Evolutionary conservation across 2,113 vertebrate species (phyloP).

Genomic region (Delphinus delphis): DNA sequence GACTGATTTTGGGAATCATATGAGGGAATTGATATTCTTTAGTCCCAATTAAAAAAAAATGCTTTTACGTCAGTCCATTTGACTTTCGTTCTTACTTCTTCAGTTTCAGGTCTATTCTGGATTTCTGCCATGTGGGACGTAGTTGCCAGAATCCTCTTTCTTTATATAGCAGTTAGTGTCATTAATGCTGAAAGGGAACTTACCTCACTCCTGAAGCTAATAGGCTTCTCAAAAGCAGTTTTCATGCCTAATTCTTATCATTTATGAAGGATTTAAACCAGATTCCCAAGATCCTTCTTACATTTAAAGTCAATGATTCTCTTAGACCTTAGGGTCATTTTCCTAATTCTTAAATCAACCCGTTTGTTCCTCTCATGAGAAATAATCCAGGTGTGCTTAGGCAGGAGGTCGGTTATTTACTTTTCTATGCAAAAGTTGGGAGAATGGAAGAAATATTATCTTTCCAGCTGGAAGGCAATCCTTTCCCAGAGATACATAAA

Average conservation of each 20-base stretch:
- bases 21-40: slow-evolving; percentile 41
- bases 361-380: slow-evolving; percentile 42
- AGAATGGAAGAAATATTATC: slow-evolving; percentile 11
- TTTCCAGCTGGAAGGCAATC: slow-evolving; percentile 40
- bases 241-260: not conserved
- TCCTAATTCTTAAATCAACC: slow-evolving; percentile 40
- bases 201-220: not conserved
- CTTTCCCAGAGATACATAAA: slow-evolving; percentile 30
- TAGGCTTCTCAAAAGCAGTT: not conserved
- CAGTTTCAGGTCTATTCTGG: slow-evolving; percentile 27
- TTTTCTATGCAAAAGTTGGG: slow-evolving; percentile 53
- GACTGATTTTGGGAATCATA: slow-evolving; percentile 34
- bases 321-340: not conserved
- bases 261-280: not conserved
- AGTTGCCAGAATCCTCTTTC: not conserved
- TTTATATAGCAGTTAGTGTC: not conserved
- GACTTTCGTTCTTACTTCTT: not conserved
- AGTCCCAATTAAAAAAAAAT: not conserved
- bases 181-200: not conserved
- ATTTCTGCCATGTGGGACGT: slow-evolving; percentile 1
- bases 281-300: not conserved
- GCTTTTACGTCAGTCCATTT: not conserved
- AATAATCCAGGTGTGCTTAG: slow-evolving; percentile 18
- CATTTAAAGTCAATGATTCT: not conserved
- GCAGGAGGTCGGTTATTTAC: slow-evolving; percentile 59